Base-by-base conservation (phyloP, 2,888 invertebrate species). In the Pelosia muscerda region DNA sequence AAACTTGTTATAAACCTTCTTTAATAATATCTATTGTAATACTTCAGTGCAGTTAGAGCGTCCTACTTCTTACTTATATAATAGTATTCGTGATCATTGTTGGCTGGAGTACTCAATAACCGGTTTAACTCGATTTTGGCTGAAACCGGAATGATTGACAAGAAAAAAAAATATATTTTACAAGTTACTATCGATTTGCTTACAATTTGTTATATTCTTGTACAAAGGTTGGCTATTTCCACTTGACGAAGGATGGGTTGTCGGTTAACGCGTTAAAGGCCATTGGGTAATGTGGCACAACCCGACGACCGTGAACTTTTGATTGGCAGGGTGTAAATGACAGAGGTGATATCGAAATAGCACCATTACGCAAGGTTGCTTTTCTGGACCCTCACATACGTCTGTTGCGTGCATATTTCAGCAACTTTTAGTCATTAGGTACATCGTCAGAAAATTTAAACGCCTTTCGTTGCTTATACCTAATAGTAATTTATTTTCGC, bases 261-360 rank as follows among this genome's bases (percentile, higher is more conserved):
- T 78, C 82, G 80, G 79, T n/a, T n/a, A 2, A 49, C n/a, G n/a
- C n/a, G 19, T 77, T 83, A 88, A 88, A 88, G 87, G 89, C 84
- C 86, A 86, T 83, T 84, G 81, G 83, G 79, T 82, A 84, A 85
- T 75, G 79, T 71, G 70, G 66, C 60, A 71, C 74, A 69, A 57
- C 69, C 72, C 79, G 84, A 74, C 79, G 84, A 83, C 88, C 87
- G 77, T 88, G 86, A 87, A 87, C 87, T 89, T 88, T 88, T 88
- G 88, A 88, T 84, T 86, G 89, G 88, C 87, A 86, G 80, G 78
- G 82, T 84, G 82, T 82, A 87, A 89, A 88, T 87, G 85, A 82
- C 86, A 81, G 73, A 84, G 83, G 83, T 83, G 80, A 70, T 64
- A 72, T 77, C 59, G 71, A 80, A 81, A 81, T 78, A 81, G 73